phyloP scores from a whole-genome alignment of 2,797 vertebrate species.

The Hafferia zeledoni region DNA sequence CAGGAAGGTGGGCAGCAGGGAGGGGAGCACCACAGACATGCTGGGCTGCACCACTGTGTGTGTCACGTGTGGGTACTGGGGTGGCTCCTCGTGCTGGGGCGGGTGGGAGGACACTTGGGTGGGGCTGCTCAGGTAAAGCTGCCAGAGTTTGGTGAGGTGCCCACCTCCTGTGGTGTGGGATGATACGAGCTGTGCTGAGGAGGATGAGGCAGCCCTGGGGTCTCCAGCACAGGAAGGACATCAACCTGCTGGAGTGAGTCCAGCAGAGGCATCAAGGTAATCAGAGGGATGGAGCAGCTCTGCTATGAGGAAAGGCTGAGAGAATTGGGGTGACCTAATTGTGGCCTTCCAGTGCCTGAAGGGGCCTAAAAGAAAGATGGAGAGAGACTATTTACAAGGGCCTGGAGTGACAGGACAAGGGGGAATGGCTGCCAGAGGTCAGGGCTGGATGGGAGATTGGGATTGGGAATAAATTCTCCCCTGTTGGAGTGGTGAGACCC shows the following conservation, averaged over 20 bases:
- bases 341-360: background rate
- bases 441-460: background rate
- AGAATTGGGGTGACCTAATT: background rate
- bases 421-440: background rate
- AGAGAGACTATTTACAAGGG: background rate
- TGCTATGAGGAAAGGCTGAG: background rate
- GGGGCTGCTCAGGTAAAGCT: background rate
- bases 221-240: background rate
- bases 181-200: rapidly evolving
- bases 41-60: rapidly evolving
- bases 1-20: background rate
- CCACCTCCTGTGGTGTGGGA: rapidly evolving
- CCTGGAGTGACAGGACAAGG: background rate
- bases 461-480: background rate
- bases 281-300: background rate
- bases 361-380: background rate
- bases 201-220: background rate
- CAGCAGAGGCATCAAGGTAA: background rate
- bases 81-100: rapidly evolving
- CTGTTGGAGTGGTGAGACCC: background rate
- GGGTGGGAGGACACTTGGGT: too few relatives aligned
- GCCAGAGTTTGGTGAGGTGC: background rate
- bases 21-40: background rate
- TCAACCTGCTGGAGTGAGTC: background rate
- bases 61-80: rapidly evolving